These are phyloP conservation scores for Vollenhovia emeryi DNA, from an alignment of 1,140 invertebrate species.

Conservation along the genomic window DNA sequence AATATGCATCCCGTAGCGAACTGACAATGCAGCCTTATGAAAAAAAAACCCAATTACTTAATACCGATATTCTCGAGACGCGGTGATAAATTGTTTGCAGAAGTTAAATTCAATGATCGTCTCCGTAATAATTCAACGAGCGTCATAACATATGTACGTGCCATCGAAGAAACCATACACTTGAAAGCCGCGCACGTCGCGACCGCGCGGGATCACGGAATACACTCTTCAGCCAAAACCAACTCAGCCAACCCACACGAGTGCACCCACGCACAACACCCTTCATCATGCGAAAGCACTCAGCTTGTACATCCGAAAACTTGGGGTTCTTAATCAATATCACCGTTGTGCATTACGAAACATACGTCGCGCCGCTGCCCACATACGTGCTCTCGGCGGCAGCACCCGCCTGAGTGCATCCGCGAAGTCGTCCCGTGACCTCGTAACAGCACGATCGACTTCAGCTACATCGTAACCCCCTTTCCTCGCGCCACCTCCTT, in stretches of 20 bases:
- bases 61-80: not conserved
- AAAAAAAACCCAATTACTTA: not conserved
- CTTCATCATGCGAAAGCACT: slow-evolving; percentile 45
- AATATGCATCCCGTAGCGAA: not conserved
- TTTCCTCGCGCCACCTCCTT: not conserved
- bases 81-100: not conserved
- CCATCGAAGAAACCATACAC: slow-evolving; percentile 16
- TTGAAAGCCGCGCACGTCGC: slow-evolving; percentile 19
- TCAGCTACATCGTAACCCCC: not conserved
- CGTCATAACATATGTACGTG: slow-evolving; percentile 9
- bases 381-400: not conserved
- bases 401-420: slow-evolving; percentile 1
- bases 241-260: slow-evolving; percentile 12
- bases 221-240: slow-evolving; percentile 9
- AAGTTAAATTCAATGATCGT: slow-evolving; percentile 14
- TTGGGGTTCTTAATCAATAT: slow-evolving; percentile 67
- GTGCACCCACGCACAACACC: not conserved
- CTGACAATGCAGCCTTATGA: not conserved
- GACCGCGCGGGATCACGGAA: not conserved
- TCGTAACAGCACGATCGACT: slow-evolving; percentile 25
- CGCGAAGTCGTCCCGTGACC: not conserved
- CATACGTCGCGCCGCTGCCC: slow-evolving; percentile 24
- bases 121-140: slow-evolving; percentile 12
- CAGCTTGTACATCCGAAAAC: slow-evolving; percentile 49
- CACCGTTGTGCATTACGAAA: slow-evolving; percentile 53